Conservation (phyloP, 1,140 invertebrate species). For the Piezodorus guildinii region DNA sequence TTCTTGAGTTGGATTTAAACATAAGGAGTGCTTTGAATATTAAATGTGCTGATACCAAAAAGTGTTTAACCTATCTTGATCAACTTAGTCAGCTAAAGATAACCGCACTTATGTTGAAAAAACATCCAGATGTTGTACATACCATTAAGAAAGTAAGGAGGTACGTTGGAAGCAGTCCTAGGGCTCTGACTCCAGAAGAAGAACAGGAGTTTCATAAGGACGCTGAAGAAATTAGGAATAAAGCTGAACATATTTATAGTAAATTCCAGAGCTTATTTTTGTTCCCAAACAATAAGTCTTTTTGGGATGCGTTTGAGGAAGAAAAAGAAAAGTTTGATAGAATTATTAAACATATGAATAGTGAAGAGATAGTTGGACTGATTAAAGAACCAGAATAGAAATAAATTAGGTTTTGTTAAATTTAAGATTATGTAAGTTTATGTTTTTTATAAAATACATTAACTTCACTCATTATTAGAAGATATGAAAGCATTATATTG, state of each 20-base stretch:
- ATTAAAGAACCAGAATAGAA: no score
- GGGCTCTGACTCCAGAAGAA: slow-evolving; percentile 45
- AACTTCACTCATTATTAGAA: no score
- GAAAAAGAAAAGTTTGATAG: slow-evolving; percentile 43
- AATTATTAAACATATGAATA: slow-evolving; percentile 43
- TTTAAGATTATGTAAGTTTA: no score
- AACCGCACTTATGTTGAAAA: slow-evolving; percentile 67
- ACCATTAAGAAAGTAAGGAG: slow-evolving; percentile 48
- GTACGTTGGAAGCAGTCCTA: slow-evolving; percentile 57
- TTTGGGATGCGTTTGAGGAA: slow-evolving; percentile 46
- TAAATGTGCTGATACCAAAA: slow-evolving; percentile 49
- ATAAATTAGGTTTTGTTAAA: no score
- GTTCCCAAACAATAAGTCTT: slow-evolving; percentile 38
- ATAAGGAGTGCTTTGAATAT: slow-evolving; percentile 56
- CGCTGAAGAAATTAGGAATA: slow-evolving; percentile 50
- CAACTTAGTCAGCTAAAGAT: slow-evolving; percentile 51
- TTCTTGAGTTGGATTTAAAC: slow-evolving; percentile 58
- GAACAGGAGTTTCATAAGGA: slow-evolving; percentile 45
- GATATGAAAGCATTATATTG: no score
- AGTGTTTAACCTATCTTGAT: slow-evolving; percentile 47
- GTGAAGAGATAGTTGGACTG: slow-evolving; percentile 38
- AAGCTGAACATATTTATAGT: slow-evolving; percentile 50
- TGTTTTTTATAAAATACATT: no score
- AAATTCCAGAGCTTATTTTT: slow-evolving; percentile 45
- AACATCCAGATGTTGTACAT: slow-evolving; percentile 69